Evolutionary conservation across 2,888 invertebrate species (phyloP).

Genomic region (Galeruca laticollis): DNA sequence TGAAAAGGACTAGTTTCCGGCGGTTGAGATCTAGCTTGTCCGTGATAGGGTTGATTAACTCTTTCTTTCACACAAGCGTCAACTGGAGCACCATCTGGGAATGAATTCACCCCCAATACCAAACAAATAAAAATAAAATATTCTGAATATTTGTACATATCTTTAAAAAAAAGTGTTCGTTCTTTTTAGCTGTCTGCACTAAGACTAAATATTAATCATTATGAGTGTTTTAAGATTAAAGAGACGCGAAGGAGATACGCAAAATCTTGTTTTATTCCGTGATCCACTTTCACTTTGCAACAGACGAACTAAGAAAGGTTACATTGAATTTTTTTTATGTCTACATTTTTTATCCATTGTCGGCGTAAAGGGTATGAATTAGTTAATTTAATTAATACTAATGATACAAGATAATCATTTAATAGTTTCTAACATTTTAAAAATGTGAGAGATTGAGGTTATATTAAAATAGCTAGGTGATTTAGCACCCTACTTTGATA

Average conservation of each 20-base stretch:
- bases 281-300: constrained; percentile 19
- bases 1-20: constrained; percentile 75
- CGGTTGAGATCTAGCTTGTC: constrained; percentile 78
- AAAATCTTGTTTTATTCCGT: neutral
- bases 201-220: constrained; percentile 7
- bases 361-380: neutral
- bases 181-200: neutral
- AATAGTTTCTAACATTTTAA: too few species aligned
- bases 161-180: constrained; percentile 1
- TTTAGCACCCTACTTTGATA: too few species aligned
- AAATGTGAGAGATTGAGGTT: too few species aligned
- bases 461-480: too few species aligned
- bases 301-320: neutral
- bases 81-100: constrained; percentile 86
- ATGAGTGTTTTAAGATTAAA: neutral
- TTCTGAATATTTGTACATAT: neutral
- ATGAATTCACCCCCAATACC: constrained; percentile 63
- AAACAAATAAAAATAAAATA: constrained; percentile 28
- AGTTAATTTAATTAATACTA: neutral
- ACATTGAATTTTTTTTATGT: neutral
- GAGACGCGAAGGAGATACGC: neutral
- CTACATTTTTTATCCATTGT: neutral
- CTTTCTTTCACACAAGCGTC: constrained; percentile 83
- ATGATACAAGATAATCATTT: neutral
- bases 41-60: constrained; percentile 83